Evolutionary conservation across 1,140 invertebrate species (phyloP), one percentile per base, ranked within the genome.

Genomic region (Rhynchophorus ferrugineus): DNA sequence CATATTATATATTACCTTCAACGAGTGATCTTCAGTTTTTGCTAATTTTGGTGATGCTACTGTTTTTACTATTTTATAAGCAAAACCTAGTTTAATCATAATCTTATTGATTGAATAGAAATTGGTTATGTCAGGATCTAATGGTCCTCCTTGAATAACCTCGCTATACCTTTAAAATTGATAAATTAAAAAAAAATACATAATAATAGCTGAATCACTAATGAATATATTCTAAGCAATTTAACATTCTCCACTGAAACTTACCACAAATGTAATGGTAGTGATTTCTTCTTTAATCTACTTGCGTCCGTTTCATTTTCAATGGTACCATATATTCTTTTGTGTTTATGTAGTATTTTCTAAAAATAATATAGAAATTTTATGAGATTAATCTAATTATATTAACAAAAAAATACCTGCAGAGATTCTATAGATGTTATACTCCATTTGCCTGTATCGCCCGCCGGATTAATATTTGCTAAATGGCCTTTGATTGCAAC

Each of bases 361-460:
- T 35, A 33, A 38, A 52, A 49, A 14, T 21, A 24, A 0, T 29
- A 35, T 45, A 52, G 33, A 44, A 7, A 34, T 14, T 22, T 29
- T 34, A n/a, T 29, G 42, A 19, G 43, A 22, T 16, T n/a, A n/a
- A n/a, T n/a, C n/a, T n/a, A n/a, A n/a, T n/a, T n/a, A n/a, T n/a
- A n/a, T n/a, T n/a, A n/a, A n/a, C n/a, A n/a, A n/a, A 17, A 55
- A 55, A n/a, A 45, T 50, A 37, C 49, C 38, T 62, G 50, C 14
- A 62, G 44, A 7, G 56, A 46, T 52, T 62, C 60, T 7, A 51
- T 54, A n/a, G 60, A 55, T 5, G 56, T 39, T 21, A 38, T 43
- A 41, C 55, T 58, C 60, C 60, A 62, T 20, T 55, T 55, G 5
- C 53, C 55, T 20, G 44, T 35, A 8, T 52, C 60, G 3, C 60